Evolutionary conservation across 2,797 vertebrate species (phyloP), one percentile per base, ranked within the genome.

Genomic region (Poecilia picta): DNA sequence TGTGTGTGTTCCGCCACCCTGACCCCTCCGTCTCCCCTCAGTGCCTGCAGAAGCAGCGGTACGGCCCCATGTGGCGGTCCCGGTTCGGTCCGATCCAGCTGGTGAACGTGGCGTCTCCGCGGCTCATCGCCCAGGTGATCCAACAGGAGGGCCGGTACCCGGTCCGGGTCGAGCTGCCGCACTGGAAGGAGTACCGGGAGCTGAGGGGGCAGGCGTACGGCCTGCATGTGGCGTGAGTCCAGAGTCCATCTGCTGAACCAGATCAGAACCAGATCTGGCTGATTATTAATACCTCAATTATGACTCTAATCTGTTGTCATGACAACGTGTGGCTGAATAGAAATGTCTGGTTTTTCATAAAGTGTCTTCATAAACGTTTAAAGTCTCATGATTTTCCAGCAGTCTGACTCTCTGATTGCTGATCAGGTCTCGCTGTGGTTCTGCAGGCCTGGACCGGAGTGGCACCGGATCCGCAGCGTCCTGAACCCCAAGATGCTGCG

Each of bases 151-250:
- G 96, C 0, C 92, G 82, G 13, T 94, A 95, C 85, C 96, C 96
- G 2, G 68, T 93, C 11, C 90, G 96, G 3, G 81, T 83, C 0
- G 82, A 85, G 23, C 86, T 96, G 79, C 88, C 92, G 0, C 96
- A 96, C 91, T 96, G 96, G 96, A 95, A 91, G 85, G 95, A 96
- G 81, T 96, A 96, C 92, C 72, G 90, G 13, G 95, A 96, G 33
- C 74, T 96, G 85, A 88, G 96, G 28, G 94, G 95, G 2, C 95
- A 95, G 57, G 95, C 94, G 8, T 96, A 96, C 3, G 96, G 96
- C 2, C 90, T 96, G 71, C 95, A 96, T 33, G 93, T 96, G 18
- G 88, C 90, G 96, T 96, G 82, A 95, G 95, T 87, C 59, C 7
- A 43, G 5, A 70, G 13, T 64, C 16, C 0, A 13, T 45, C 45